A percentile compares a stretch with the other conserved stretches of the same genome.
Conservation (phyloP, 2,888 invertebrate species). For the Pogonocherus hispidulus region DNA sequence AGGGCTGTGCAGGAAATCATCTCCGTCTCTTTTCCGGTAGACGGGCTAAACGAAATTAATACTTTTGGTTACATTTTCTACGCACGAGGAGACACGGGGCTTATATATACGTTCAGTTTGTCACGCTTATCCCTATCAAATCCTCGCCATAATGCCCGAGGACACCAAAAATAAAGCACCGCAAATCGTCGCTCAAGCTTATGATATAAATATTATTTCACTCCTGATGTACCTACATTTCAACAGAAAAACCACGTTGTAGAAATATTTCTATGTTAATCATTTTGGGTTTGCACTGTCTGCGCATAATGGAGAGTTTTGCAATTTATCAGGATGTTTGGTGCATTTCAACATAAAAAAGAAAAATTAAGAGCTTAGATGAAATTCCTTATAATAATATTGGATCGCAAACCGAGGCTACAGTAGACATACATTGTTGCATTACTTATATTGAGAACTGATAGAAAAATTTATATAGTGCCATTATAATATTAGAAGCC, state of each 20-base stretch:
- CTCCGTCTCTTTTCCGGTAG: neutral
- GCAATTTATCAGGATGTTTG: neutral
- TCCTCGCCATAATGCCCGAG: constrained; percentile 1
- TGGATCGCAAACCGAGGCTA: too few species aligned
- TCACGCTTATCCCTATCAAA: constrained; percentile 16
- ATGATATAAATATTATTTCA: constrained; percentile 13
- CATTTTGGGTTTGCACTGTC: neutral
- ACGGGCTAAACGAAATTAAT: constrained; percentile 11
- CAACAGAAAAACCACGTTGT: neutral
- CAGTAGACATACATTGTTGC: too few species aligned
- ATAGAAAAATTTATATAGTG: too few species aligned
- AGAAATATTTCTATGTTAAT: neutral
- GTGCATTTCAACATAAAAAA: too few species aligned
- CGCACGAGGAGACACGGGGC: neutral
- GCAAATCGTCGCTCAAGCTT: neutral
- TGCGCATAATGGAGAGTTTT: neutral
- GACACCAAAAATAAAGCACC: constrained; percentile 9
- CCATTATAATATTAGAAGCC: too few species aligned
- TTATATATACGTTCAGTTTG: constrained; percentile 19
- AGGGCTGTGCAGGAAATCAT: neutral
- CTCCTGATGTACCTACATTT: neutral
- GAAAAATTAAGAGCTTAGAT: too few species aligned
- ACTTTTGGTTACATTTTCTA: constrained; percentile 13
- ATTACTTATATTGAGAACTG: too few species aligned
- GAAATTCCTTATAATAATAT: too few species aligned